Percentiles rank a stretch among this genome's conserved stretches.
Conservation (phyloP, 2,797 vertebrate genomes). For the Chromis chromis region DNA sequence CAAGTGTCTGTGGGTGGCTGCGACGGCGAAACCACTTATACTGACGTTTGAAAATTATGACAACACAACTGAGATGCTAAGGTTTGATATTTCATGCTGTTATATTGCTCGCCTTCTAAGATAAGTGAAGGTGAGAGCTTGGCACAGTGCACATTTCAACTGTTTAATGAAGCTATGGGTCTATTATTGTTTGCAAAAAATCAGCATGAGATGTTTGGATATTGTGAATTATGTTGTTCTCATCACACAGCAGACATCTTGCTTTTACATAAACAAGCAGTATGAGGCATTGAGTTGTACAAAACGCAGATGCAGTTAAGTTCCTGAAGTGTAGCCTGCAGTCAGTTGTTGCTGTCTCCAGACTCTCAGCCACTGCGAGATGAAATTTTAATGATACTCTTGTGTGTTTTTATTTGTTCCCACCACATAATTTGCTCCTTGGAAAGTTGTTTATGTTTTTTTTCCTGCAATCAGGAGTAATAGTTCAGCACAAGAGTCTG, state of each 20-base stretch:
- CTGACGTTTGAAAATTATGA: constrained; percentile 2
- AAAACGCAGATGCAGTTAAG: constrained; percentile 23
- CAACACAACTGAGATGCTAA: background rate
- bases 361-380: background rate
- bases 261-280: background rate
- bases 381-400: background rate
- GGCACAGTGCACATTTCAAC: constrained; percentile 1
- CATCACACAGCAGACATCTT: background rate
- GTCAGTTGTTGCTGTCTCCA: background rate
- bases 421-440: background rate
- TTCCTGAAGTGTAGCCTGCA: background rate
- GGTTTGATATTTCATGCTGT: constrained; percentile 3
- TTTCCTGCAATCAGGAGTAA: background rate
- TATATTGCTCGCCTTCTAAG: background rate
- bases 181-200: background rate
- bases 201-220: constrained; percentile 2
- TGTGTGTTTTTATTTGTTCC: background rate
- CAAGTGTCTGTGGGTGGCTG: constrained; percentile 12
- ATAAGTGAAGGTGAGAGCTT: constrained; percentile 10
- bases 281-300: too few species aligned
- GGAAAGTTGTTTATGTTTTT: background rate
- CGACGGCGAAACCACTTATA: background rate
- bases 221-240: background rate
- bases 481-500: background rate
- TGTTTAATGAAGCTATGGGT: constrained; percentile 15